A percentile compares a stretch with the other conserved stretches of the same genome.
phyloP scores from a whole-genome alignment of 2,888 invertebrate genomes.

The Neria commutata region DNA sequence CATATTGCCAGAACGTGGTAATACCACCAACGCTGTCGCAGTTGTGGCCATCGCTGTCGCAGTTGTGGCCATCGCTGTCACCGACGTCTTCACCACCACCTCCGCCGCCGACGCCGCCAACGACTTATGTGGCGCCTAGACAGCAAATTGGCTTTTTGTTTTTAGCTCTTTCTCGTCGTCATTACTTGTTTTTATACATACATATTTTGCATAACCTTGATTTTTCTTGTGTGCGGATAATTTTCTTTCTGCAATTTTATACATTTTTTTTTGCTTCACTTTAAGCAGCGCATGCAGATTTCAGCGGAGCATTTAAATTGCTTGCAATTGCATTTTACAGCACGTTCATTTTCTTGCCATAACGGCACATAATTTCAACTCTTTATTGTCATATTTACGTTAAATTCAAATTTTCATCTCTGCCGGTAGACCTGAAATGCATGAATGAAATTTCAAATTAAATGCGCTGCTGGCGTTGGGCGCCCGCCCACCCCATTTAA shows the following conservation, averaged over 20 bases:
- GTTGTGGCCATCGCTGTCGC: not conserved
- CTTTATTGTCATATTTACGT: no score
- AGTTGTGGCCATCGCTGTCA: not conserved
- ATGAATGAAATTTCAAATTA: not conserved
- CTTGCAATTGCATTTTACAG: not conserved
- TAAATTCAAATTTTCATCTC: not conserved
- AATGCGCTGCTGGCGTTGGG: not conserved
- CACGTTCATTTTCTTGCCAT: no score
- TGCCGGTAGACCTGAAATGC: not conserved
- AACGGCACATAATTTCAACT: no score
- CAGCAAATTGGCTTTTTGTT: slow-evolving; percentile 3
- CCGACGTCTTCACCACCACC: not conserved
- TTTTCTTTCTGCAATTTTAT: not conserved
- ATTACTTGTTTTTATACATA: not conserved
- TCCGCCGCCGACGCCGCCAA: not conserved
- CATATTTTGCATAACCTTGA: slow-evolving; percentile 3
- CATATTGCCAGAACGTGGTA: no score
- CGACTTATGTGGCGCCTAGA: slow-evolving; percentile 2
- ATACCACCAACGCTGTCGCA: not conserved
- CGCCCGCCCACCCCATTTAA: not conserved
- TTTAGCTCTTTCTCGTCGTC: not conserved
- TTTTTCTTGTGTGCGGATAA: not conserved
- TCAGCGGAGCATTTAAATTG: not conserved
- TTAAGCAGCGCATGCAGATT: no score
- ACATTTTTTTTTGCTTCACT: not conserved